Conservation (phyloP, 2,888 invertebrate genomes). For the Agrotis exclamationis region DNA sequence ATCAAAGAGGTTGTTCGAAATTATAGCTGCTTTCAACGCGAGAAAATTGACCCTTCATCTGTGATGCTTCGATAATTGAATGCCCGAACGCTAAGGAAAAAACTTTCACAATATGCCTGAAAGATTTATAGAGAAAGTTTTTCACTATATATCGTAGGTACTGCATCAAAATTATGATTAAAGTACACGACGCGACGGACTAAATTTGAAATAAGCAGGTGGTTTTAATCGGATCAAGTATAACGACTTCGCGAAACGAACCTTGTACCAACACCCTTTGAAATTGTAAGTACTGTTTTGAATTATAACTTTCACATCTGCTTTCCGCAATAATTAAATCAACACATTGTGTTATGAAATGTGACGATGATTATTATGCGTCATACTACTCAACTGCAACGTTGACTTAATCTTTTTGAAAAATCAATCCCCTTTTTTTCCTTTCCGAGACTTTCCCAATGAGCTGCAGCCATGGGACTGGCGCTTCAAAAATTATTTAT, state of each 20-base stretch:
- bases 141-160: conserved; percentile 25
- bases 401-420: too few relatives aligned
- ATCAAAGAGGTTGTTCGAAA: conserved; percentile 39
- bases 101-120: conserved; percentile 37
- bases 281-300: conserved; percentile 49
- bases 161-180: conserved; percentile 41
- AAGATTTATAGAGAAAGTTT: conserved; percentile 54
- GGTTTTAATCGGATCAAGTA: conserved; percentile 54
- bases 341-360: conserved; percentile 10
- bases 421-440: too few relatives aligned
- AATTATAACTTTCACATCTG: conserved; percentile 53
- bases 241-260: conserved; percentile 45
- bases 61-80: conserved; percentile 55
- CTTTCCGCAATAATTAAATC: conserved; percentile 22
- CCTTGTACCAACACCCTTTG: conserved; percentile 40
- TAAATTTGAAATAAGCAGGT: conserved; percentile 58
- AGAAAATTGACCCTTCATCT: conserved; percentile 56
- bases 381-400: background rate
- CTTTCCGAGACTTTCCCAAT: too few relatives aligned
- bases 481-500: too few relatives aligned
- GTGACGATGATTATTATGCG: background rate
- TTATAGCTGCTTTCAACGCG: conserved; percentile 34
- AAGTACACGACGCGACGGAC: conserved; percentile 19
- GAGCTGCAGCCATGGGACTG: too few relatives aligned
- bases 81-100: conserved; percentile 26